Base-by-base conservation (phyloP, 2,888 invertebrate genomes). In the Liopterus haemorrhoidalis region DNA sequence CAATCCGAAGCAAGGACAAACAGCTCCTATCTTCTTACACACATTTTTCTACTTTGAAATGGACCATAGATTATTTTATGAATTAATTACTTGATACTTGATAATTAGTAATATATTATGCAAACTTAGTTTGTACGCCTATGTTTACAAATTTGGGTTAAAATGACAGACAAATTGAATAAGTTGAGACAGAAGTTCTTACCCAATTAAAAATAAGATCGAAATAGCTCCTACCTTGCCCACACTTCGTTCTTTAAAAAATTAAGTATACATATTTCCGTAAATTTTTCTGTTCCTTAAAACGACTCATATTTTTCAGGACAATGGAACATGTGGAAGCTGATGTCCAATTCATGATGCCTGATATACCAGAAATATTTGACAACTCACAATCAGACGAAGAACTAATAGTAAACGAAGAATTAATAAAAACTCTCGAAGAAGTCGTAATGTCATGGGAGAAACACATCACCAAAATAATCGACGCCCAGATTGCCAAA, bases 291-390 rank as follows among this genome's bases (percentile, higher is more conserved):
- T 28, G 11, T 6, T 32, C 4, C 5, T 32, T 6, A 12, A 18
- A 15, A 32, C 5, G 16, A 15, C 8, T 27, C n/a, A 18, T 2
- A 39, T 28, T 42, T 53, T 55, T 20, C 51, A 83, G 85, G 76
- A 82, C 84, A 0, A 73, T 81, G 52, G 81, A 83, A 50, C 85
- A 87, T 59, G 74, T 85, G 5, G 84, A 83, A 61, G 82, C 81
- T n/a, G 85, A 85, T 50, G 76, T 81, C 25, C 74, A 81, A 18
- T 64, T 84, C 15, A 76, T 77, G 0, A 74, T 83, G 68, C 78
- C 79, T 1, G 71, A 73, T 42, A 72, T 82, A 38, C 71, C 77
- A 0, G 70, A 72, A 14, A 60, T 81, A 14, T 57, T 65, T 1
- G 68, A 69, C 16, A 65, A 46, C 39, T 55, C 57, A 24, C 64